These are phyloP conservation scores for Aphodius granarius DNA, from an alignment of 2,888 invertebrate species.

Conservation along the genomic window DNA sequence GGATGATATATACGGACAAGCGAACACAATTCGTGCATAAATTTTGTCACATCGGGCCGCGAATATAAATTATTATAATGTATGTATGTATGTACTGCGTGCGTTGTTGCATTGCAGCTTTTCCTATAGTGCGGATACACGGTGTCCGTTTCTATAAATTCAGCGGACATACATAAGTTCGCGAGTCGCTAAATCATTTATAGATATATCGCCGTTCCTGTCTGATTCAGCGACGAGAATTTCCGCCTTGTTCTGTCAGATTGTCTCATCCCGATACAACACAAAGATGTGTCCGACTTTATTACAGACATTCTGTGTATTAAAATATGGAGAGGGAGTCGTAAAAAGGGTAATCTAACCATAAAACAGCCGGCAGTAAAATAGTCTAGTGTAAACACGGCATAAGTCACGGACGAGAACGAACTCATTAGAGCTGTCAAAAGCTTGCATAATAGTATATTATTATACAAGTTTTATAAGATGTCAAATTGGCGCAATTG, in stretches of 20 bases:
- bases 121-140: not conserved
- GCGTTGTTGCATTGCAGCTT: not conserved
- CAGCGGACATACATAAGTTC: not conserved
- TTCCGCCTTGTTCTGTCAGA: not conserved
- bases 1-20: not conserved
- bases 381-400: no score
- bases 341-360: no score
- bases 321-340: no score
- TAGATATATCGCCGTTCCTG: not conserved
- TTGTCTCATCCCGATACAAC: not conserved
- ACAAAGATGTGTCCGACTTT: not conserved
- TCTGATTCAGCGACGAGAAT: not conserved
- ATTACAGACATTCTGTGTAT: no score
- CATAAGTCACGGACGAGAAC: no score
- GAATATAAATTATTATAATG: constrained; percentile 13
- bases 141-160: not conserved
- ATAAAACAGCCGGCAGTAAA: no score
- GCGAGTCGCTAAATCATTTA: not conserved
- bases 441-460: no score
- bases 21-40: constrained; percentile 17
- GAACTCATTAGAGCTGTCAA: no score
- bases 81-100: constrained; percentile 3
- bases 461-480: no score
- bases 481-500: no score
- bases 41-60: constrained; percentile 10